Conservation (phyloP, 2,113 vertebrate genomes). For the Epinephelus cyanopodus region DNA sequence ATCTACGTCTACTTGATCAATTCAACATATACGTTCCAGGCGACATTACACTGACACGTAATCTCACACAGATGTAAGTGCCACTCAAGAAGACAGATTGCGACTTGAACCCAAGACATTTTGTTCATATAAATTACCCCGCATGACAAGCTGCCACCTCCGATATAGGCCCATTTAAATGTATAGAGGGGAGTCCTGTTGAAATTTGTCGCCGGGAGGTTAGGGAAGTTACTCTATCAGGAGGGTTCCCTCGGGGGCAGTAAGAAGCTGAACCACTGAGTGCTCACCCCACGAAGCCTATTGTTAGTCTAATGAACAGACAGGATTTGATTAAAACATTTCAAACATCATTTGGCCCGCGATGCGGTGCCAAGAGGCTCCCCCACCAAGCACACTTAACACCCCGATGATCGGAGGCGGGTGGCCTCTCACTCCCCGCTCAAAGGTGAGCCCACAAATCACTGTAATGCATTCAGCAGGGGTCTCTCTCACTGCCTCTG, state of each 20-base stretch:
- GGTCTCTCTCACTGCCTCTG: constrained; percentile 43
- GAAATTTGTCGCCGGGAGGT: constrained; percentile 63
- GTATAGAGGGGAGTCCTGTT: constrained; percentile 65
- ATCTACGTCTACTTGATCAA: constrained; percentile 34
- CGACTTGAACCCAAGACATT: constrained; percentile 20
- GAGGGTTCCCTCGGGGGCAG: constrained; percentile 76
- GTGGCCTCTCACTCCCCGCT: constrained; percentile 63
- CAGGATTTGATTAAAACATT: constrained; percentile 87
- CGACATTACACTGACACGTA: constrained; percentile 36
- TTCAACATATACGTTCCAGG: constrained; percentile 33
- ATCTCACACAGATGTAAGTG: constrained; percentile 34
- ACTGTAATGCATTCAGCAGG: constrained; percentile 76
- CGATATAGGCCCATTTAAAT: constrained; percentile 85
- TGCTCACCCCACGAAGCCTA: constrained; percentile 69
- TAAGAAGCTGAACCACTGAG: constrained; percentile 76
- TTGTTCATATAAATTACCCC: constrained; percentile 54
- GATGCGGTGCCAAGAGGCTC: constrained; percentile 77
- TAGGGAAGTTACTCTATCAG: constrained; percentile 77
- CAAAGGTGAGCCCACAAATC: constrained; percentile 84
- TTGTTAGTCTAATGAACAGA: constrained; percentile 87
- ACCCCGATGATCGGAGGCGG: constrained; percentile 73
- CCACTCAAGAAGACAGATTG: constrained; percentile 39
- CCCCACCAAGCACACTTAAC: constrained; percentile 81
- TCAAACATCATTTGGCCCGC: constrained; percentile 85
- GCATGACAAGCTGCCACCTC: constrained; percentile 56